Evolutionary conservation across 1,140 invertebrate species (phyloP).

Genomic region (Thereuonema tuberculata): DNA sequence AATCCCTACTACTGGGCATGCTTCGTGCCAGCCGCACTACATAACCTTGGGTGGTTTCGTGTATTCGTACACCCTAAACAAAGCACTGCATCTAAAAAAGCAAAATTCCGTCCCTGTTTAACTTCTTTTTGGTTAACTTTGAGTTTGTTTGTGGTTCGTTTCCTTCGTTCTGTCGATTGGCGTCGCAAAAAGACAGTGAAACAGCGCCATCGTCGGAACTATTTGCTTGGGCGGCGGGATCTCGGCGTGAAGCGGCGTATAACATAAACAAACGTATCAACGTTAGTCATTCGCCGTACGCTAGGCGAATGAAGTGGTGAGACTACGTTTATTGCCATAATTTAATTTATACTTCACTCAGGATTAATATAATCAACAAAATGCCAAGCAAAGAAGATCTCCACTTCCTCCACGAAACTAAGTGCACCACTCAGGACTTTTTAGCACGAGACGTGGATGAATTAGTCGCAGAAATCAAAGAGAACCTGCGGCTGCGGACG

Average conservation of each 20-base stretch:
- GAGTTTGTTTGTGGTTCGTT: too few relatives aligned
- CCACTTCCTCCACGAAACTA: constrained; percentile 21
- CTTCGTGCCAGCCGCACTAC: neutral
- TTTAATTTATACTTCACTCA: too few relatives aligned
- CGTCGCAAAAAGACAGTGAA: too few relatives aligned
- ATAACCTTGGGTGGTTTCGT: neutral
- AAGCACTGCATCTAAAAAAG: neutral
- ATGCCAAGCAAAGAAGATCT: constrained; percentile 30
- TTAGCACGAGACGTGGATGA: constrained; percentile 44
- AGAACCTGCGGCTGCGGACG: constrained; percentile 43
- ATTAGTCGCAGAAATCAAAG: constrained; percentile 51
- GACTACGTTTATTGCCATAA: neutral
- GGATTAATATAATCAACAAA: constrained; percentile 7
- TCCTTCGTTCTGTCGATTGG: too few relatives aligned
- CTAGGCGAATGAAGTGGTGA: too few relatives aligned
- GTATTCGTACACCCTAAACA: neutral
- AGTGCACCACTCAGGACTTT: constrained; percentile 31
- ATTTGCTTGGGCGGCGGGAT: too few relatives aligned
- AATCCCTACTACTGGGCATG: neutral
- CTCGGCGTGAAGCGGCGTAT: too few relatives aligned
- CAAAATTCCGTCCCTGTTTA: neutral
- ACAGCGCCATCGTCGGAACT: too few relatives aligned
- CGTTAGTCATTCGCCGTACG: too few relatives aligned
- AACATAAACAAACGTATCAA: too few relatives aligned
- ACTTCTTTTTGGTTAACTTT: too few relatives aligned